Evolutionary conservation across 1,140 invertebrate genomes (phyloP).

Genomic region (Drosophila triauraria): DNA sequence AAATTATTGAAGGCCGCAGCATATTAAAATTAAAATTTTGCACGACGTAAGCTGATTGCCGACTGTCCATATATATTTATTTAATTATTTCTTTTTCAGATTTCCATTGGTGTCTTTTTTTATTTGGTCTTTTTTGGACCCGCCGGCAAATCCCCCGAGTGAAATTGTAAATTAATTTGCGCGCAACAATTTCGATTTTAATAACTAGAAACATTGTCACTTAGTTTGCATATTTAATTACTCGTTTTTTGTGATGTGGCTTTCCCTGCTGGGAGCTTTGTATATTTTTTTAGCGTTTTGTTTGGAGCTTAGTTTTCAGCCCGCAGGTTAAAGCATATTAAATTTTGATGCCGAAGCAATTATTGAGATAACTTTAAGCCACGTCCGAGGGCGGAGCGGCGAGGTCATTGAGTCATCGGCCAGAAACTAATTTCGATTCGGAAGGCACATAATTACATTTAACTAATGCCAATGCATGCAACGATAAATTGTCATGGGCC

Average conservation of each 20-base stretch:
- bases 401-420: slow-evolving; percentile 31
- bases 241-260: slow-evolving; percentile 14
- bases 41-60: slow-evolving; percentile 54
- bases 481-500: slow-evolving; percentile 49
- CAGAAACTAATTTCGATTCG: slow-evolving; percentile 41
- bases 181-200: slow-evolving; percentile 56
- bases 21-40: slow-evolving; percentile 46
- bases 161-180: slow-evolving; percentile 65
- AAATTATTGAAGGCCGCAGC: slow-evolving; percentile 38
- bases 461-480: slow-evolving; percentile 56
- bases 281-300: background rate
- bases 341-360: slow-evolving; percentile 5
- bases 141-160: slow-evolving; percentile 46
- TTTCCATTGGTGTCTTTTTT: background rate
- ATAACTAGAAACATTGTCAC: slow-evolving; percentile 61
- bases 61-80: slow-evolving; percentile 44
- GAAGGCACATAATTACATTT: slow-evolving; percentile 50
- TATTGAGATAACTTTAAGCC: slow-evolving; percentile 24
- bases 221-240: slow-evolving; percentile 64
- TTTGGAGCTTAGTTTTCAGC: slow-evolving; percentile 9
- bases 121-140: background rate
- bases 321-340: slow-evolving; percentile 8
- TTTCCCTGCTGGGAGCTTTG: slow-evolving; percentile 14
- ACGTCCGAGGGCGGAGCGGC: background rate
- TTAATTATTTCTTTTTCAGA: slow-evolving; percentile 32